These are phyloP conservation scores for Anisognathus igniventris DNA, from an alignment of 2,797 vertebrate species.

Conservation along the genomic window DNA sequence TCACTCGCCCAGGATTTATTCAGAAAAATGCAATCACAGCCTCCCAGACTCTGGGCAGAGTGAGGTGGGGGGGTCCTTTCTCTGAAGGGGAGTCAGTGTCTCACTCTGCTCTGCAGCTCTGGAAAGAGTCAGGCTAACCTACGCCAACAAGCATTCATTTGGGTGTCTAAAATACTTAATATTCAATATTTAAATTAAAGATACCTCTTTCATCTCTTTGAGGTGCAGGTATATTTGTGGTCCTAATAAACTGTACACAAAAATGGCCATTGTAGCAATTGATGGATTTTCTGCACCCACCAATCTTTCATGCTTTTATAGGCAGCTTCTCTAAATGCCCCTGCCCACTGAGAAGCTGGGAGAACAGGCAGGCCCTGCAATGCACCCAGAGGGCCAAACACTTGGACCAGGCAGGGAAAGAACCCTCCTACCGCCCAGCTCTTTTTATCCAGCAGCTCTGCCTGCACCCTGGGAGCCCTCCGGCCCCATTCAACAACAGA, in stretches of 20 bases:
- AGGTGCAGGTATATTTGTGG: neutral
- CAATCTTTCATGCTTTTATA: neutral
- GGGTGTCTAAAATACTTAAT: neutral
- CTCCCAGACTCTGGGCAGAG: constrained; percentile 3
- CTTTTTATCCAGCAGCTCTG: neutral
- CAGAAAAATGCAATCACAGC: neutral
- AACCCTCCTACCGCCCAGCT: neutral
- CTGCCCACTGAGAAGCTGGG: neutral
- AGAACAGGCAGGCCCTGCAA: neutral
- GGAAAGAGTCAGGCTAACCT: neutral
- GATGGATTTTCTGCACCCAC: neutral
- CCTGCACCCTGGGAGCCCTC: neutral
- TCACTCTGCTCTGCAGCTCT: neutral
- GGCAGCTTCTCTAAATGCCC: neutral
- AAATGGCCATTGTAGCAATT: neutral
- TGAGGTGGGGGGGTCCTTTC: neutral
- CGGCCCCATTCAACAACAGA: neutral
- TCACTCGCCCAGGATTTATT: constrained; percentile 36
- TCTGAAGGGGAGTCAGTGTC: neutral
- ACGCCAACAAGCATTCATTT: neutral
- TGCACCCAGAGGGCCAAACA: neutral
- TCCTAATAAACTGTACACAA: neutral
- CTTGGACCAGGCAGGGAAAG: neutral
- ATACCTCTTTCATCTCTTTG: neutral
- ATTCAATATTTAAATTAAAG: neutral